Conservation (phyloP, 2,113 vertebrate genomes). For the Melanocharis versteri region DNA sequence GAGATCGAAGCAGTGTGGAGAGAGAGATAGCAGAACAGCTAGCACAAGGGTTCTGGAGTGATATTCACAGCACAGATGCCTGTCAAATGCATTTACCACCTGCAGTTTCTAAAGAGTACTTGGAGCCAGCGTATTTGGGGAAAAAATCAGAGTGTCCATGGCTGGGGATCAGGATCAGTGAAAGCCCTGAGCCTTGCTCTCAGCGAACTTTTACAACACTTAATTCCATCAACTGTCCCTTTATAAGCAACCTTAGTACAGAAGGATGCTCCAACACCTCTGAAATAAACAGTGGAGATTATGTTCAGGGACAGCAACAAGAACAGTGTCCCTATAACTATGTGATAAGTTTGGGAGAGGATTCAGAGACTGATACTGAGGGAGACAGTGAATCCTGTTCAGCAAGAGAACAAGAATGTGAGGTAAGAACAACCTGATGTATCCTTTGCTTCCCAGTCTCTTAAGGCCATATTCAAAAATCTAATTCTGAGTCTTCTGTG, state of each 20-base stretch:
- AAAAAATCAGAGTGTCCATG: conserved; percentile 89
- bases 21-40: conserved; percentile 95
- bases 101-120: conserved; percentile 47
- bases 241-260: conserved; percentile 82
- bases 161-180: conserved; percentile 82
- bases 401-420: conserved; percentile 84
- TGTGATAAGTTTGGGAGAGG: conserved; percentile 84
- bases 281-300: conserved; percentile 71
- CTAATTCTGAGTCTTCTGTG: background rate
- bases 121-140: conserved; percentile 71
- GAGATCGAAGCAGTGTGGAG: conserved; percentile 86
- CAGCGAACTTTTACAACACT: conserved; percentile 82
- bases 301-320: conserved; percentile 72
- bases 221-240: conserved; percentile 88
- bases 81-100: conserved; percentile 63
- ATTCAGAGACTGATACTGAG: conserved; percentile 88
- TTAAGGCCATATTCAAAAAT: background rate
- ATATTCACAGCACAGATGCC: conserved; percentile 74
- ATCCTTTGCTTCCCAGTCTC: background rate
- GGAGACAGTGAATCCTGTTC: conserved; percentile 85
- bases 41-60: conserved; percentile 91
- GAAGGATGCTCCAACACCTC: conserved; percentile 66
- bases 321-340: conserved; percentile 84
- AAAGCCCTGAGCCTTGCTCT: conserved; percentile 75
- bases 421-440: conserved; percentile 73